Base-by-base conservation (phyloP, 2,797 vertebrate species). In the Semotilus atromaculatus region DNA sequence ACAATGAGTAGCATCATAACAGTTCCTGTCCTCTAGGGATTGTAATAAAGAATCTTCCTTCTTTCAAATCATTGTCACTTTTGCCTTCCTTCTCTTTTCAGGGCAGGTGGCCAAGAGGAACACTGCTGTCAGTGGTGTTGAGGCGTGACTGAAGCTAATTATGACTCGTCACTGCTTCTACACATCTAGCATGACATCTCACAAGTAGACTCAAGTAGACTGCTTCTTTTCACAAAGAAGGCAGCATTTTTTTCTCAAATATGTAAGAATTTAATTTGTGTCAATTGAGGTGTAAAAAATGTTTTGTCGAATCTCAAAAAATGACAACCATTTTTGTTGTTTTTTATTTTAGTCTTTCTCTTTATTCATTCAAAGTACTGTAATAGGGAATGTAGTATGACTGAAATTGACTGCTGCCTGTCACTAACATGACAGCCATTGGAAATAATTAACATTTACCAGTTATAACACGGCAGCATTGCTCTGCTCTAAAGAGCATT, bases 141-240 rank as follows among this genome's bases (percentile, higher is more conserved):
- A 34, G 72, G 34, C 1, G 19, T 74, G 72, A 74, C 72, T 74
- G 29, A 74, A 53, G 10, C 29, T 53, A 53, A 74, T 74, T 53
- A 45, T 53, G 26, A 74, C 72, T 34, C 34, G 48, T 53, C 45
- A 74, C 72, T 34, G 23, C 13, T n/a, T 71, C 68, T 43, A 45
- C 68, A 26, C 68, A 26, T 74, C 29, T 29, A 53, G 48, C 68
- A 43, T 45, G 38, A 14, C 38, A 71, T 71, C 68, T n/a, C 21
- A 71, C n/a, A n/a, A n/a, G n/a, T n/a, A n/a, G n/a, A n/a, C 38
- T 26, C 68, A 34, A 13, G n/a, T 45, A 74, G 71, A 34, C 71
- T 74, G 19, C 5, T 74, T 74, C 18, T 74, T 74, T 74, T 74
- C 72, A 53, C 29, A 23, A 6, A 23, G 19, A 53, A 7, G 1